Evolutionary conservation across 92 coral and sea anemone species (phyloP).

Genomic region (Palythoa caribaeorum): DNA sequence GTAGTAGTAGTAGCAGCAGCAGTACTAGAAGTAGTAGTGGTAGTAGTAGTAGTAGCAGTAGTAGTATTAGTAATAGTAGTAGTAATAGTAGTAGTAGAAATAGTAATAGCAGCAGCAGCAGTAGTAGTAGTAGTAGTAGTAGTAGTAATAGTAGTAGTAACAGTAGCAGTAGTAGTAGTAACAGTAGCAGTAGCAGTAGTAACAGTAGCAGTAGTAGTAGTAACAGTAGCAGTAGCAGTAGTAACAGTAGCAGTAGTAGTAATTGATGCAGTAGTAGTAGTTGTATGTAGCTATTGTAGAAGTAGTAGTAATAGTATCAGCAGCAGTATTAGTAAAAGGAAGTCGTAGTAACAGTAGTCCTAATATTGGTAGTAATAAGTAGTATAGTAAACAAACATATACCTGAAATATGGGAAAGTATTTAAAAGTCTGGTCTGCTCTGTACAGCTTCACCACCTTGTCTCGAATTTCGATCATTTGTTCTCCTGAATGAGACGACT

Average conservation of each 20-base stretch:
- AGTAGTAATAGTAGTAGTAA: not conserved
- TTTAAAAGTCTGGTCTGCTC: slow-evolving; percentile 97
- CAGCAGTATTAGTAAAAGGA: not conserved
- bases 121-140: too few relatives aligned
- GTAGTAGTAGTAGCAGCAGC: not conserved
- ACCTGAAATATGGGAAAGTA: slow-evolving; percentile 95
- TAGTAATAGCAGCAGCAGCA: too few relatives aligned
- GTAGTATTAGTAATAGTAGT: too few relatives aligned
- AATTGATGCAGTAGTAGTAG: not conserved
- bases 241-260: too few relatives aligned
- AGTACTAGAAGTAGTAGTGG: too few relatives aligned
- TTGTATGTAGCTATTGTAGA: not conserved
- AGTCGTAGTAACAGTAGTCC: not conserved
- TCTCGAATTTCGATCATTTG: slow-evolving; percentile 85
- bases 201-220: too few relatives aligned
- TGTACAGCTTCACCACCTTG: slow-evolving; percentile 85
- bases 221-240: too few relatives aligned
- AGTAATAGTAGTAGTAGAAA: too few relatives aligned
- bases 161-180: not conserved
- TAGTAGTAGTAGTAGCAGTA: too few relatives aligned
- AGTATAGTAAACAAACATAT: not conserved
- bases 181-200: too few relatives aligned
- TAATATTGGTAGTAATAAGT: too few relatives aligned
- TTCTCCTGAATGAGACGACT: slow-evolving; percentile 65
- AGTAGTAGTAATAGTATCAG: not conserved